These are phyloP conservation scores for Gymnogyps californianus DNA, from an alignment of 2,113 vertebrate species.

Conservation along the genomic window DNA sequence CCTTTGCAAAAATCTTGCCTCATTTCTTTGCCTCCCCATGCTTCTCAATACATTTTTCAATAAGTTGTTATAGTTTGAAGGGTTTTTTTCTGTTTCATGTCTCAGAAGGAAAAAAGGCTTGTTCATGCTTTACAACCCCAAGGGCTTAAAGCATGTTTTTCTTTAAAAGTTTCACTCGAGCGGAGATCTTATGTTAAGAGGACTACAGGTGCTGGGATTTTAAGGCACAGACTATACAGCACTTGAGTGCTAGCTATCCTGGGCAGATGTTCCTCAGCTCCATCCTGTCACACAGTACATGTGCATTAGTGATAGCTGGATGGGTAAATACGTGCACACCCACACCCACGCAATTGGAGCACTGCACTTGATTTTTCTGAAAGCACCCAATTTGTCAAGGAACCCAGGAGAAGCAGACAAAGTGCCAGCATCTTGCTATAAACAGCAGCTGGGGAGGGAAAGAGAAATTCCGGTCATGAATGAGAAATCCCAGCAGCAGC, in stretches of 20 bases:
- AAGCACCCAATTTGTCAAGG: background rate
- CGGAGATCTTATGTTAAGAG: background rate
- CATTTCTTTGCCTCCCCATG: background rate
- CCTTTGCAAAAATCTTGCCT: background rate
- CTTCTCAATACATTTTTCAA: background rate
- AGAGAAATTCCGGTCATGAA: background rate
- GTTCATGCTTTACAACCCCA: background rate
- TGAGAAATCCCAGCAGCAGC: background rate
- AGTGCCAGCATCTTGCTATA: background rate
- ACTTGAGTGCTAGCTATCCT: background rate
- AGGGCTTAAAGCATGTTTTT: background rate
- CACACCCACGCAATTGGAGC: background rate
- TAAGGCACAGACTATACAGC: background rate
- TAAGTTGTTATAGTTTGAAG: background rate
- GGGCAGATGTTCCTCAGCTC: background rate
- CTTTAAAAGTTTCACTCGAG: background rate
- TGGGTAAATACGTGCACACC: background rate
- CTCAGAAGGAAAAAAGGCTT: background rate
- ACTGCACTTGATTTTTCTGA: background rate
- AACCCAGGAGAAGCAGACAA: background rate
- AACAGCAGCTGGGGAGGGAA: background rate
- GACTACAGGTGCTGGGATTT: background rate
- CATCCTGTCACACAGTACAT: background rate
- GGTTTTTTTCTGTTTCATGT: rapidly evolving
- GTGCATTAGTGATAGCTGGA: background rate